Percentiles rank a stretch among this genome's conserved stretches.
Evolutionary conservation across 2,797 vertebrate species (phyloP).

Genomic region (Poliocrania exsul): DNA sequence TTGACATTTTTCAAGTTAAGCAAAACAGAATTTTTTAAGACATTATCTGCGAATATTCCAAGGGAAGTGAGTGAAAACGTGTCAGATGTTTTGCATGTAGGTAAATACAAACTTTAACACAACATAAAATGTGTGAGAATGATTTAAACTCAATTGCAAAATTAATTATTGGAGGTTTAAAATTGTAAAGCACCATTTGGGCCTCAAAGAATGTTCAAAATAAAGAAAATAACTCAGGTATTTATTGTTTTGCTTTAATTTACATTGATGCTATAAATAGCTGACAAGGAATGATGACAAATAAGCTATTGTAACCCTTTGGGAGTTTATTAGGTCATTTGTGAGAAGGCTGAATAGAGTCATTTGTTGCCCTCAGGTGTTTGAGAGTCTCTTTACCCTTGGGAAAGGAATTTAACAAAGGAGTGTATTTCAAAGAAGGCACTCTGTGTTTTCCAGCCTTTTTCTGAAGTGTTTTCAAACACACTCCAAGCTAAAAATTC

Average conservation of each 20-base stretch:
- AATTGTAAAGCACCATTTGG: neutral
- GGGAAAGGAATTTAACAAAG: slow-evolving; percentile 70
- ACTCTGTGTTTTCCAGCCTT: slow-evolving; percentile 62
- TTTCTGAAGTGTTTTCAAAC: slow-evolving; percentile 70
- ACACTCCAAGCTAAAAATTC: slow-evolving; percentile 52
- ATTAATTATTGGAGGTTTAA: neutral
- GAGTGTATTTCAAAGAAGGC: slow-evolving; percentile 60
- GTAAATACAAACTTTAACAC: neutral
- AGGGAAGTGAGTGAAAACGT: neutral
- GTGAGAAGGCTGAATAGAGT: slow-evolving; percentile 33
- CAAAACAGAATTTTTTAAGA: neutral
- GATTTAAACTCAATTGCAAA: neutral
- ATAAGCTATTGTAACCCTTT: slow-evolving; percentile 33
- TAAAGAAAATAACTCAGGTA: slow-evolving; percentile 30
- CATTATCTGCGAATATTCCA: neutral
- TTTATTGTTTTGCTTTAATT: slow-evolving; percentile 31
- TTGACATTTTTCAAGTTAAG: neutral
- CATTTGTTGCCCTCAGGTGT: slow-evolving; percentile 62
- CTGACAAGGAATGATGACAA: slow-evolving; percentile 48
- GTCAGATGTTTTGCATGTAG: neutral
- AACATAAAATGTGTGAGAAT: neutral
- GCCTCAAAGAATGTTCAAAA: neutral
- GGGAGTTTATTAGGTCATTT: slow-evolving; percentile 62
- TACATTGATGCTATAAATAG: slow-evolving; percentile 16
- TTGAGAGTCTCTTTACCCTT: slow-evolving; percentile 48